Percentiles rank a stretch among this genome's conserved stretches.
Evolutionary conservation across 2,113 vertebrate species (phyloP).

Genomic region (Lepus europaeus): DNA sequence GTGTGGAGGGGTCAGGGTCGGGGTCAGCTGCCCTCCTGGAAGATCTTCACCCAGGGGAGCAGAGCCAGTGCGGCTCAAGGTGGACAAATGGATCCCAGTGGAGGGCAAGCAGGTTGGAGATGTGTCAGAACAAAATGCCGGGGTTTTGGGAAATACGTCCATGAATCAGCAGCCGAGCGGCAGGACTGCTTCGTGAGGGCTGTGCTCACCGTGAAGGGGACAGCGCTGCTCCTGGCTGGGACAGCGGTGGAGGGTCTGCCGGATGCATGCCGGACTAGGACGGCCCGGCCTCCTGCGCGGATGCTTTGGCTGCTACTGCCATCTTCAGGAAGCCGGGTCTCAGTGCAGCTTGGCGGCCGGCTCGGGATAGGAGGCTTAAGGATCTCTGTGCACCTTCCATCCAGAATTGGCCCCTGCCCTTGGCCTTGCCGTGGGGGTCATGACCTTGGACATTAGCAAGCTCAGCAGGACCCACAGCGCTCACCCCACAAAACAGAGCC

Average conservation of each 20-base stretch:
- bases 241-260: too few species aligned
- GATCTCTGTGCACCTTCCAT: conserved; percentile 8
- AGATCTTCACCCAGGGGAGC: too few species aligned
- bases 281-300: too few species aligned
- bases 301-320: conserved; percentile 84
- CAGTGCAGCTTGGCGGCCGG: accelerated
- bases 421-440: neutral
- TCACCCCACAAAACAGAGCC: conserved; percentile 69
- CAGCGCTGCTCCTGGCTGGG: too few species aligned
- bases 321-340: conserved; percentile 75
- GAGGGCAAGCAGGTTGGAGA: neutral
- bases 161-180: neutral
- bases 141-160: neutral
- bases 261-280: too few species aligned
- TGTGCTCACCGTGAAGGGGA: neutral
- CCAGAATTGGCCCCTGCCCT: neutral
- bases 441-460: conserved; percentile 38
- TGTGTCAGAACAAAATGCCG: conserved; percentile 10
- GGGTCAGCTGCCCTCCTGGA: too few species aligned
- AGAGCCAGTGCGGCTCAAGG: neutral
- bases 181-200: neutral
- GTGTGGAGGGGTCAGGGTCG: neutral
- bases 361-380: neutral
- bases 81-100: accelerated
- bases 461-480: conserved; percentile 46